Evolutionary conservation across 2,113 vertebrate genomes (phyloP).

Genomic region (Leuciscus idus): DNA sequence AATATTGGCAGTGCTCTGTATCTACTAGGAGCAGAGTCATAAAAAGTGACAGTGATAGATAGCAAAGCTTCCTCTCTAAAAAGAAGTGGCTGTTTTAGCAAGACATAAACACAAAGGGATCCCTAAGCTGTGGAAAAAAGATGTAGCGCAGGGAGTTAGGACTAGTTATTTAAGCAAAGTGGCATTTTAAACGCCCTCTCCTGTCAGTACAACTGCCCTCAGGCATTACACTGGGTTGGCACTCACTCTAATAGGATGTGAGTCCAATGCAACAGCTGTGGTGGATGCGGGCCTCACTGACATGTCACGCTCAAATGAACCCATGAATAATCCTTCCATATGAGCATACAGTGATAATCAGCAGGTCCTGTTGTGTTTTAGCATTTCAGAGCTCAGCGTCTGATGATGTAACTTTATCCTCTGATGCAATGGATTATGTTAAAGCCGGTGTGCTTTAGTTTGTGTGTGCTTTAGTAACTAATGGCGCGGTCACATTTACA

Average conservation of each 20-base stretch:
- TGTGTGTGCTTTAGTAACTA: not conserved
- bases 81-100: not conserved
- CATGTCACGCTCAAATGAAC: not conserved
- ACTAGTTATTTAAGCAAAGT: not conserved
- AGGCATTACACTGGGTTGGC: not conserved
- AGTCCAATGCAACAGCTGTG: slow-evolving; percentile 18
- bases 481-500: too few relatives aligned
- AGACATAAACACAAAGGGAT: not conserved
- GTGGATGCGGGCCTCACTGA: not conserved
- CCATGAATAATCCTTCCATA: not conserved
- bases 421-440: not conserved
- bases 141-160: not conserved
- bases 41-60: slow-evolving; percentile 3
- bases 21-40: slow-evolving; percentile 1
- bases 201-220: slow-evolving; percentile 4
- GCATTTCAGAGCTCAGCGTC: not conserved
- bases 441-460: not conserved
- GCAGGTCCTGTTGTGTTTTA: not conserved
- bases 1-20: not conserved
- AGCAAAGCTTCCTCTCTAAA: not conserved
- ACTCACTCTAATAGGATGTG: slow-evolving; percentile 31
- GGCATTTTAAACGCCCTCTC: not conserved
- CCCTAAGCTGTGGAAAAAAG: not conserved
- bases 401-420: slow-evolving; percentile 24
- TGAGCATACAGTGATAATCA: slow-evolving; percentile 4